Evolutionary conservation across 2,888 invertebrate genomes (phyloP), one percentile per base, ranked within the genome.

Genomic region (Lasioglossum oenotherae): DNA sequence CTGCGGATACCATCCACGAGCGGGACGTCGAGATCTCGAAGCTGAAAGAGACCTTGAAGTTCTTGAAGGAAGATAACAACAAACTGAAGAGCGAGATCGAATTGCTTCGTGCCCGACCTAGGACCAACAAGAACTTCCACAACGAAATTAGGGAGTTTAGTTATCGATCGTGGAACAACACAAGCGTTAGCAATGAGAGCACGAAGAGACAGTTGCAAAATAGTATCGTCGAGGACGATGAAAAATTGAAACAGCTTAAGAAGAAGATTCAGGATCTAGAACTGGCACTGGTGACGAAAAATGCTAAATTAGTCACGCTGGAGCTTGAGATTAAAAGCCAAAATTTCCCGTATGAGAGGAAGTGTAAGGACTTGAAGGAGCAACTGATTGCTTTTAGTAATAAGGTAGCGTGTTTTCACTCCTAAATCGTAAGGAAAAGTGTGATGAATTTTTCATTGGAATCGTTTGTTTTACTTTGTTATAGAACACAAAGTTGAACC

Each of bases 331-430:
- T 95, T 23, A 91, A 91, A 74, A 90, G 92, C 14, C 91, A 93
- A 72, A 92, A 89, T 64, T 94, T 93, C 44, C 94, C 95, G 0
- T 92, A 93, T 81, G 89, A 93, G 73, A 91, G 86, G n/a, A 94
- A 93, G 74, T 94, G 93, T 74, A 92, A 93, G 75, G 92, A 94
- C 6, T 81, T 94, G 41, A 88, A 94, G 71, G 93, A 94, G 78
- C 85, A 89, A 0, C 31, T 94, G 6, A 78, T 84, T 16, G 86
- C 89, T 2, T 82, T 87, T 41, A 90, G 82, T 49, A 92, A 87
- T 71, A 93, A 89, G 91, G 94, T 94, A 6, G 64, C 8, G 16
- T 27, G 16, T 57, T 19, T 31, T 31, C 8, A 64, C 8, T 31
- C 8, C 31, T 64, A 31, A 31, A 31, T 64, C 19, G n/a, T 31